A percentile compares a stretch with the other conserved stretches of the same genome.
Conservation (phyloP, 2,797 vertebrate species). For the Trachops cirrhosus region DNA sequence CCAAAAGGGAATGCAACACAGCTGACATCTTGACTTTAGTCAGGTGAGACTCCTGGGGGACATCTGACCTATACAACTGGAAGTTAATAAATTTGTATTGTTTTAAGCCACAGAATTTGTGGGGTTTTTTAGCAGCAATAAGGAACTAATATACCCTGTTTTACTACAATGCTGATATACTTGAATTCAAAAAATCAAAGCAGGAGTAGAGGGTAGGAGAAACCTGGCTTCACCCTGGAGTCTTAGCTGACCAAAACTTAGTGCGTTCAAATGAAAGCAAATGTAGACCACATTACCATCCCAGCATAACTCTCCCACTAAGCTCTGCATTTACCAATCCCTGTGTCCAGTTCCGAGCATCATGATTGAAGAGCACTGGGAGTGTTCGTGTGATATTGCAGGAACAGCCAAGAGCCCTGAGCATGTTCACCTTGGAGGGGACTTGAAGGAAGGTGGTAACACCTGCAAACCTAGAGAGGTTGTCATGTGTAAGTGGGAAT, state of each 20-base stretch:
- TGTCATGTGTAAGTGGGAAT: not conserved
- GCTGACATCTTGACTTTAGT: not conserved
- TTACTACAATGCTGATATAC: not conserved
- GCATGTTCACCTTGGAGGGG: not conserved
- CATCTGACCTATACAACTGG: not conserved
- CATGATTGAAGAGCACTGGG: not conserved
- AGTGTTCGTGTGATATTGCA: not conserved
- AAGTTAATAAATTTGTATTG: not conserved
- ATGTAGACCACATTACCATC: not conserved
- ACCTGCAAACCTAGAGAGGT: not conserved
- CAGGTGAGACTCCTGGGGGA: not conserved
- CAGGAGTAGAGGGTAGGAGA: not conserved
- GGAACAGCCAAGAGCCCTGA: not conserved
- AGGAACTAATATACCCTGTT: not conserved
- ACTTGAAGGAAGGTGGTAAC: not conserved
- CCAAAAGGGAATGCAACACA: not conserved
- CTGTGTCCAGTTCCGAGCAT: not conserved
- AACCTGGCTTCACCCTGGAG: not conserved
- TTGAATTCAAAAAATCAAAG: conserved; percentile 3
- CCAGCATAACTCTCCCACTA: not conserved
- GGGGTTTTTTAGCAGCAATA: not conserved
- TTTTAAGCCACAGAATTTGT: not conserved
- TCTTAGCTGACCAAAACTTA: not conserved
- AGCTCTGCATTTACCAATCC: not conserved
- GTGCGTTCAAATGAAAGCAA: not conserved